A percentile compares a stretch with the other conserved stretches of the same genome.
Evolutionary conservation across 2,113 vertebrate species (phyloP).

Genomic region (Podiceps cristatus): DNA sequence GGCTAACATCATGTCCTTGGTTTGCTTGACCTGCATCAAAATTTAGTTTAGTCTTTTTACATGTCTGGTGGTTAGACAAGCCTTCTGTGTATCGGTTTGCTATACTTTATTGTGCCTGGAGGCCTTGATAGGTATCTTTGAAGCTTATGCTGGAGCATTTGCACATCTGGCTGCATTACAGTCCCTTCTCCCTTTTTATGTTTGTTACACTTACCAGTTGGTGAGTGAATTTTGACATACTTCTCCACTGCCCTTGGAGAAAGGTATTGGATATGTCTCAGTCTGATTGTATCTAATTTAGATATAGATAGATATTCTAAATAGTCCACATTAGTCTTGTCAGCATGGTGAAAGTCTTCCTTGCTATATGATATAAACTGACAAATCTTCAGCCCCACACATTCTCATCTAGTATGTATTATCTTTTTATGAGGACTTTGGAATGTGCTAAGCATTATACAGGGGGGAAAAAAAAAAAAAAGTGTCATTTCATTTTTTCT

Average conservation of each 20-base stretch:
- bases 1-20: neutral
- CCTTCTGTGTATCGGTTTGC: neutral
- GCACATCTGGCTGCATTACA: neutral
- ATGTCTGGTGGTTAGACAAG: neutral
- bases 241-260: neutral
- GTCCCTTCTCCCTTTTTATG: neutral
- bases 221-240: neutral
- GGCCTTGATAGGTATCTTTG: neutral
- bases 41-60: neutral
- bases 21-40: neutral
- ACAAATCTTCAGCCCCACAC: neutral
- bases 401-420: neutral
- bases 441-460: neutral
- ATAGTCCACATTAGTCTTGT: neutral
- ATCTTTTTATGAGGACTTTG: neutral
- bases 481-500: neutral
- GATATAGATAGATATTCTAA: neutral
- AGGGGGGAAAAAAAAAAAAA: neutral
- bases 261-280: neutral
- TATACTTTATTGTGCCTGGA: neutral
- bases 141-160: neutral
- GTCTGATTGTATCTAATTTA: neutral
- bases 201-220: neutral
- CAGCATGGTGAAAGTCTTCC: neutral
- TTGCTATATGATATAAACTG: neutral